Evolutionary conservation across 2,797 vertebrate genomes (phyloP), one percentile per base, ranked within the genome.

Genomic region (Sylvilagus floridanus): DNA sequence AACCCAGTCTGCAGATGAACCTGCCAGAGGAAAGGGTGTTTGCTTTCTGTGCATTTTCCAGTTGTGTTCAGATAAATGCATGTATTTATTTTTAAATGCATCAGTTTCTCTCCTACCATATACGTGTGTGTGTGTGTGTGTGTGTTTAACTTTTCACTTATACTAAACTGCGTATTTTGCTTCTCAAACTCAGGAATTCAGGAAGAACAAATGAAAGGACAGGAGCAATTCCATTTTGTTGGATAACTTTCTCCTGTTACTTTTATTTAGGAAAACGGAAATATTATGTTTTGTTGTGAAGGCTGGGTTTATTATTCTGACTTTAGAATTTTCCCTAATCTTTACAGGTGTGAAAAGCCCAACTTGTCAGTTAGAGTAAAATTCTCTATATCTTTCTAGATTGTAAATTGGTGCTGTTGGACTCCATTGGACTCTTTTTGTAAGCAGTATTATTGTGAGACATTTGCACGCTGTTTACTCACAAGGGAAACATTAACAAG

Each of bases 401-500:
- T 91, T 94, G 65, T 77, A 72, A 84, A 92, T 60, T 47, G 26
- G 30, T 69, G 69, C 83, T 65, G 3, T 78, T 95, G 42, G 66
- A 82, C 88, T 84, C 47, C 28, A 21, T 84, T 92, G 86, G 93
- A 63, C 88, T 88, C 1, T 89, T 91, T 97, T 96, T 77, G 57
- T 94, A 91, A 88, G 62, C 54, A 30, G 16, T 68, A 22, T 84
- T 90, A 57, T 89, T 87, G 71, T 69, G 28, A 73, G 79, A 42
- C 54, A 26, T 96, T 92, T 93, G 30, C 86, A 71, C 2, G 7
- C 72, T 93, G 22, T 92, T 96, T 96, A 84, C 94, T 94, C 92
- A 90, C 17, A 90, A 77, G 86, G 81, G 68, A 84, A 85, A 42
- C 76, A 88, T 96, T 96, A 96, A 93, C 8, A 91, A 94, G 79